These are phyloP conservation scores for Sympetrum striolatum DNA, from an alignment of 2,888 invertebrate genomes.

Conservation along the genomic window DNA sequence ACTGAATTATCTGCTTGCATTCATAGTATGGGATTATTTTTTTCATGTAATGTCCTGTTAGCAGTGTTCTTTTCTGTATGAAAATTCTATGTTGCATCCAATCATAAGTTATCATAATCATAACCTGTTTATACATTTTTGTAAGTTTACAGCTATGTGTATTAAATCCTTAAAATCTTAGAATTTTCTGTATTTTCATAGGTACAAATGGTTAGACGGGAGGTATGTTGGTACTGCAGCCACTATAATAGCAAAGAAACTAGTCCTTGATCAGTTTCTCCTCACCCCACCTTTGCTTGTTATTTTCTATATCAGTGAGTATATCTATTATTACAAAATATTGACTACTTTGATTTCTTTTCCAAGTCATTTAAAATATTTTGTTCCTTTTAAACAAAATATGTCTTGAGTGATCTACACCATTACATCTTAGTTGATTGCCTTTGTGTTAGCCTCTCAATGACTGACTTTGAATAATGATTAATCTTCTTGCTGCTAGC, in stretches of 20 bases:
- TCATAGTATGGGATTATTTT: not conserved
- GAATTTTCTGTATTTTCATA: slow-evolving; percentile 54
- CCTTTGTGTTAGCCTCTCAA: no score
- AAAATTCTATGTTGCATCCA: not conserved
- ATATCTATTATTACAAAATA: not conserved
- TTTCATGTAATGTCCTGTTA: not conserved
- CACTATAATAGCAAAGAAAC: slow-evolving; percentile 71
- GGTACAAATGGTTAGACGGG: slow-evolving; percentile 81
- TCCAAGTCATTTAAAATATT: not conserved
- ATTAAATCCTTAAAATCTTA: not conserved
- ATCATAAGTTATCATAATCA: no score
- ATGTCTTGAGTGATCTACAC: no score
- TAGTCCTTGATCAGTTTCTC: slow-evolving; percentile 77
- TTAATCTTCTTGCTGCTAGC: no score
- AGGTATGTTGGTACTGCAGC: slow-evolving; percentile 71
- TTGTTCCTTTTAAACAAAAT: not conserved
- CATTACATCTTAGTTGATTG: no score
- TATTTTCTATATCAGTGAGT: slow-evolving; percentile 75
- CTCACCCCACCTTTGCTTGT: slow-evolving; percentile 76
- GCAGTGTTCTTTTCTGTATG: no score
- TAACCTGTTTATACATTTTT: not conserved
- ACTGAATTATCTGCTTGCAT: no score
- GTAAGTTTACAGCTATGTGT: not conserved
- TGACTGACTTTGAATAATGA: no score
- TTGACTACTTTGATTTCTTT: not conserved